Conservation (phyloP, 2,113 vertebrate genomes). For the Propithecus coquereli region DNA sequence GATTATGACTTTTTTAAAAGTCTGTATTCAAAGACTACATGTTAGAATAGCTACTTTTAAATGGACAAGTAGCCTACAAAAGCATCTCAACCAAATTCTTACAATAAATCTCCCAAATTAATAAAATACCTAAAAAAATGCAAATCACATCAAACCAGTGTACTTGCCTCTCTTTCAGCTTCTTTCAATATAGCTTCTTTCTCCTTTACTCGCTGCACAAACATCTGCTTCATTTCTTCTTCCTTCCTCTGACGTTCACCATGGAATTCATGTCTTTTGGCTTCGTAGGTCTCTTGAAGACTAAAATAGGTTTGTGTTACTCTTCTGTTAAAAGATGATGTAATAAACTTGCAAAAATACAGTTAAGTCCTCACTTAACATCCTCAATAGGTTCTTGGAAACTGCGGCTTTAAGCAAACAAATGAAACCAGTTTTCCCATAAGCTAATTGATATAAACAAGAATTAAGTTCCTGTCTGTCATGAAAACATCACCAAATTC, state of each 20-base stretch:
- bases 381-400: neutral
- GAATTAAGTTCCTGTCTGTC: neutral
- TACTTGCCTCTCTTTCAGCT: constrained; percentile 88
- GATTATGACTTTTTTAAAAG: neutral
- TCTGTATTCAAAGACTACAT: neutral
- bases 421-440: neutral
- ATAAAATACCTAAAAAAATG: neutral
- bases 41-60: neutral
- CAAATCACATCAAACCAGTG: neutral
- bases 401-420: neutral
- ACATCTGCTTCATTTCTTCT: constrained; percentile 92
- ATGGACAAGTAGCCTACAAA: neutral
- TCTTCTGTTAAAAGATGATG: constrained; percentile 22
- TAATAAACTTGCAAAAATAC: neutral
- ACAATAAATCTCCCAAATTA: neutral
- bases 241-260: constrained; percentile 91
- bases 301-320: constrained; percentile 77
- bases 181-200: constrained; percentile 91
- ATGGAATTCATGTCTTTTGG: constrained; percentile 90
- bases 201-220: constrained; percentile 92
- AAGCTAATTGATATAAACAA: neutral
- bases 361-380: neutral
- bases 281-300: constrained; percentile 93
- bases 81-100: neutral
- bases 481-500: neutral